Evolutionary conservation across 2,113 vertebrate species (phyloP).

Genomic region (Eurystomus gularis): DNA sequence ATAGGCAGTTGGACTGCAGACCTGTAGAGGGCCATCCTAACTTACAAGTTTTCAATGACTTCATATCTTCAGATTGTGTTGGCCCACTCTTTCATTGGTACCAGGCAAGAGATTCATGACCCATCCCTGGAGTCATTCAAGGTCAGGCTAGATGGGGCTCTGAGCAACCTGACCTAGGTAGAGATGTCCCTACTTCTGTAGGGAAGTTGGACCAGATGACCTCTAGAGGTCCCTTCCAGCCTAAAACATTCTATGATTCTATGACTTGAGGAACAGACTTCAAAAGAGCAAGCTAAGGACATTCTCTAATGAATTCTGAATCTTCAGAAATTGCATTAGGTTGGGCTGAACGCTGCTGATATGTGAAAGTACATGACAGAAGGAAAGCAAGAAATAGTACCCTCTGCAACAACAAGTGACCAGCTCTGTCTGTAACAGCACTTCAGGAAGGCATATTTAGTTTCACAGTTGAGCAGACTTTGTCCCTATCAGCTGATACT

Average conservation of each 20-base stretch:
- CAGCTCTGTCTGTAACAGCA: neutral
- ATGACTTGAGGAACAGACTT: neutral
- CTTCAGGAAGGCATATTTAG: neutral
- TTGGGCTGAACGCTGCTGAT: neutral
- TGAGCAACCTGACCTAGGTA: no score
- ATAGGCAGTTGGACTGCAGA: neutral
- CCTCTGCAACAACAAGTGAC: neutral
- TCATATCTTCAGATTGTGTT: neutral
- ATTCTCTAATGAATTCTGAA: neutral
- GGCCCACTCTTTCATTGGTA: neutral
- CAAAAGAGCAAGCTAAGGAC: neutral
- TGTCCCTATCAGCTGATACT: neutral
- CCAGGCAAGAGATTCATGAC: neutral
- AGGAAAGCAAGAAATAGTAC: neutral
- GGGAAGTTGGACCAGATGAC: no score
- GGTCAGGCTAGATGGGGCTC: no score
- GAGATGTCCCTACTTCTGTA: no score
- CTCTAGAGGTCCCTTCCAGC: no score
- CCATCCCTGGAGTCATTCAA: no score
- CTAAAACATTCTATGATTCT: no score
- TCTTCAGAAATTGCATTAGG: neutral
- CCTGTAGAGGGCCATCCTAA: neutral
- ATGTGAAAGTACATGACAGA: neutral
- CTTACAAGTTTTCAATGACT: neutral
- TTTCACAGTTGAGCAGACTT: neutral